A percentile compares a stretch with the other conserved stretches of the same genome.
Conservation (phyloP, 1,140 invertebrate species). For the Dinothrombium tinctorium region DNA sequence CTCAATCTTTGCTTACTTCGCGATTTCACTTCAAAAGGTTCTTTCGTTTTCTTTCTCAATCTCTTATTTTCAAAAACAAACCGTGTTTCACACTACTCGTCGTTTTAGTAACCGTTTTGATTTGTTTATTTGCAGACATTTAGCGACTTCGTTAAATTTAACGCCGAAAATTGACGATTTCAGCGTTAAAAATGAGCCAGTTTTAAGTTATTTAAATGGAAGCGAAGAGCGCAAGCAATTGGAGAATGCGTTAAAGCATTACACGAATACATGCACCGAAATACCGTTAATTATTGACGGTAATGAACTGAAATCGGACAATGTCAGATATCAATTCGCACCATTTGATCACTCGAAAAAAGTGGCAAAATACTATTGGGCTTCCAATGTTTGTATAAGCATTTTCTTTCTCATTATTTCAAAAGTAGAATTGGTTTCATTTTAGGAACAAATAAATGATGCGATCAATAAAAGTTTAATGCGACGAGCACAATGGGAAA, state of each 20-base stretch:
- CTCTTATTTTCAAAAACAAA: too few species aligned
- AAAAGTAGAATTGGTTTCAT: background rate
- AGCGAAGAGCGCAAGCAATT: slow-evolving; percentile 54
- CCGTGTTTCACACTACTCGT: too few species aligned
- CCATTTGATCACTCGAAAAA: slow-evolving; percentile 68
- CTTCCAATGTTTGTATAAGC: slow-evolving; percentile 36
- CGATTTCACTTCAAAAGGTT: too few species aligned
- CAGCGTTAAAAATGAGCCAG: slow-evolving; percentile 48
- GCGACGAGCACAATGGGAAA: slow-evolving; percentile 64
- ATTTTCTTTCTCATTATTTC: background rate
- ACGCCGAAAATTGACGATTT: slow-evolving; percentile 38
- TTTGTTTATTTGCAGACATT: too few species aligned
- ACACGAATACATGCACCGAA: slow-evolving; percentile 40
- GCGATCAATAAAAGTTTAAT: slow-evolving; percentile 55
- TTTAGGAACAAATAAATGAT: slow-evolving; percentile 46
- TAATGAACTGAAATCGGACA: slow-evolving; percentile 49
- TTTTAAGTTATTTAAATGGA: slow-evolving; percentile 51
- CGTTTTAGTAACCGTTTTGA: too few species aligned
- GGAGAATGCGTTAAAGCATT: slow-evolving; percentile 40
- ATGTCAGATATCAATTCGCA: slow-evolving; percentile 29
- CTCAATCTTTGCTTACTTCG: too few species aligned
- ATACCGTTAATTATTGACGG: slow-evolving; percentile 79
- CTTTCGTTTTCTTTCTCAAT: too few species aligned
- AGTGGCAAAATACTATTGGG: slow-evolving; percentile 76
- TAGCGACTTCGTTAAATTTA: too few species aligned